Evolutionary conservation across 2,797 vertebrate genomes (phyloP).

Genomic region (Cirrhinus mrigala): DNA sequence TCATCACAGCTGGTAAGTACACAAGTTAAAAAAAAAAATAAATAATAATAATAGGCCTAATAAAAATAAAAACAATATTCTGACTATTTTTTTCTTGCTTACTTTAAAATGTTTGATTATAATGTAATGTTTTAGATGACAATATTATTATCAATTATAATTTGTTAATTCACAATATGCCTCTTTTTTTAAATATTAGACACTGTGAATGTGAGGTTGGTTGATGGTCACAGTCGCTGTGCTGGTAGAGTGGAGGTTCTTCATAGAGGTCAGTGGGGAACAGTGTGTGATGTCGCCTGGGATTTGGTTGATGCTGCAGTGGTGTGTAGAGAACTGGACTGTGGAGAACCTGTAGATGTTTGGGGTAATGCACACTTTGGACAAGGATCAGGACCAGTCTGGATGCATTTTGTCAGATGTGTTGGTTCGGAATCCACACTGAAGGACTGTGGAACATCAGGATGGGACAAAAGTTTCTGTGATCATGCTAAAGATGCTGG

Average conservation of each 20-base stretch:
- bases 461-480: slow-evolving; percentile 70
- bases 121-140: too few relatives aligned
- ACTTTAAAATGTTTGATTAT: too few relatives aligned
- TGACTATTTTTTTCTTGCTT: too few relatives aligned
- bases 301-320: slow-evolving; percentile 42
- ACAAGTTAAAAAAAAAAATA: too few relatives aligned
- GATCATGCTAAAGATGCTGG: slow-evolving; percentile 73
- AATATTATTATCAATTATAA: too few relatives aligned
- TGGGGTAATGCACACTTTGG: slow-evolving; percentile 47
- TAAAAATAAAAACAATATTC: too few relatives aligned
- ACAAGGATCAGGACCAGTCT: slow-evolving; percentile 50
- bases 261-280: background rate
- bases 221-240: background rate
- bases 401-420: slow-evolving; percentile 69
- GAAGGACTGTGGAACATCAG: slow-evolving; percentile 51
- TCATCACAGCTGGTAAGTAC: too few relatives aligned
- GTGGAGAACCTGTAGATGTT: slow-evolving; percentile 57
- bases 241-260: background rate
- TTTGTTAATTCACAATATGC: too few relatives aligned
- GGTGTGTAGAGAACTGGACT: slow-evolving; percentile 68
- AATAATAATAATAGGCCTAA: too few relatives aligned
- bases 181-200: too few relatives aligned
- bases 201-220: background rate
- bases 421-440: slow-evolving; percentile 58
- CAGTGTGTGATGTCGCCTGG: slow-evolving; percentile 56